Conservation (phyloP, 2,888 invertebrate genomes). For the Drosophila anomelani region DNA sequence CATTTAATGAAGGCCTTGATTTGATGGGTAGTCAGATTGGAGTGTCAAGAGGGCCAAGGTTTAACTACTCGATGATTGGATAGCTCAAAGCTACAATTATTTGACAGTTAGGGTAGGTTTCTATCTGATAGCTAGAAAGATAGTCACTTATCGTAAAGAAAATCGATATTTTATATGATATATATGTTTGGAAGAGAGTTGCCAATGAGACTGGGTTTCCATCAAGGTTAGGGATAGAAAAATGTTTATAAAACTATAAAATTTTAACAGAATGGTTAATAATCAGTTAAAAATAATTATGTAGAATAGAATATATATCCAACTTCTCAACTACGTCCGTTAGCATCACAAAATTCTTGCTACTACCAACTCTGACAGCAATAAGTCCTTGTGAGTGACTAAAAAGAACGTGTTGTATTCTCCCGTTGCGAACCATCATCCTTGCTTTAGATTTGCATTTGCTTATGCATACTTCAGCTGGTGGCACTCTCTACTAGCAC, state of each 20-base stretch:
- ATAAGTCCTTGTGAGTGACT: slow-evolving; percentile 26
- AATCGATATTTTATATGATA: background rate
- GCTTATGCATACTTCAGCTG: slow-evolving; percentile 40
- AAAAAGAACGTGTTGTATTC: slow-evolving; percentile 22
- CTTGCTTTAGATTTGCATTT: slow-evolving; percentile 32
- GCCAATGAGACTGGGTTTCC: no score
- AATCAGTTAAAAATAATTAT: background rate
- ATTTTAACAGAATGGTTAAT: no score
- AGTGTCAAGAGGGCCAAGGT: background rate
- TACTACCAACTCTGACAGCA: slow-evolving; percentile 3
- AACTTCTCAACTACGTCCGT: background rate
- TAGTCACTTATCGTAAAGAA: background rate
- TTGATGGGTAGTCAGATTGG: background rate
- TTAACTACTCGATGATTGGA: background rate
- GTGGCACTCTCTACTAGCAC: slow-evolving; percentile 16
- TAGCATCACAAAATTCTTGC: background rate
- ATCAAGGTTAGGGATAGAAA: no score
- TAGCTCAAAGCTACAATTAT: background rate
- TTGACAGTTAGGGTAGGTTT: background rate
- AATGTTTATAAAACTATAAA: no score
- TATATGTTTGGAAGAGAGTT: no score
- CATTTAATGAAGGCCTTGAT: slow-evolving; percentile 11
- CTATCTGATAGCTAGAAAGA: background rate
- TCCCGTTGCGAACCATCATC: slow-evolving; percentile 24
- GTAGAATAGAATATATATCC: background rate